phyloP scores from a whole-genome alignment of 1,140 invertebrate species.

The Pseudomyrmex gracilis region DNA sequence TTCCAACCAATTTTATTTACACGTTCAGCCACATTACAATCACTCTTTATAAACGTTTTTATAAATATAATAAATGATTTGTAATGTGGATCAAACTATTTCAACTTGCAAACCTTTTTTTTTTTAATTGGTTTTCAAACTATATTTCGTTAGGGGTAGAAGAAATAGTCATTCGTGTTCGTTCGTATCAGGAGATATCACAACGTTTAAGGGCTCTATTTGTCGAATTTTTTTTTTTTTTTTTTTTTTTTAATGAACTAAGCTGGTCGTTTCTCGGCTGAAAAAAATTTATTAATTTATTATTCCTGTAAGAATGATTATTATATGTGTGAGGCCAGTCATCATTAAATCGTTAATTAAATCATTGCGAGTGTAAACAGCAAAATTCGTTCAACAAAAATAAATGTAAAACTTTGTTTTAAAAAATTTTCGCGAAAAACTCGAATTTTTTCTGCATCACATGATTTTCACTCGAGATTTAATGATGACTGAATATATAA shows the following conservation, averaged over 20 bases:
- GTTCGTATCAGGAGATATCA: conserved; percentile 73
- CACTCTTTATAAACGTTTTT: conserved; percentile 65
- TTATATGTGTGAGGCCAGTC: conserved; percentile 67
- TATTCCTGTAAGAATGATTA: conserved; percentile 80
- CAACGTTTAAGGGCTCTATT: conserved; percentile 75
- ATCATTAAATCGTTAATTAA: conserved; percentile 69
- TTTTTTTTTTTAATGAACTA: conserved; percentile 72
- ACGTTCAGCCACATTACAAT: conserved; percentile 74
- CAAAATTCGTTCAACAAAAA: too few species aligned
- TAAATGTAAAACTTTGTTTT: too few species aligned
- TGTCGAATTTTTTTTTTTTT: conserved; percentile 70
- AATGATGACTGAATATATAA: conserved; percentile 77
- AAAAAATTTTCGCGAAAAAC: not conserved
- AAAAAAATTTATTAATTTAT: conserved; percentile 79
- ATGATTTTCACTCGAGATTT: conserved; percentile 58
- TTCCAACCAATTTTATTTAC: conserved; percentile 70
- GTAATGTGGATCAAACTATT: conserved; percentile 76
- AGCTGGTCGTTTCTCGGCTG: conserved; percentile 73
- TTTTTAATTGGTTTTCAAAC: conserved; percentile 73
- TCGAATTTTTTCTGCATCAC: not conserved
- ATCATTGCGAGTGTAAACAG: not conserved
- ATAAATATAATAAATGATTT: conserved; percentile 63
- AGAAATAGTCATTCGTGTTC: conserved; percentile 76
- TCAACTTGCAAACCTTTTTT: conserved; percentile 74
- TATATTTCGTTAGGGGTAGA: conserved; percentile 76